Conservation (phyloP, 2,113 vertebrate genomes). For the Orthonyx spaldingii region DNA sequence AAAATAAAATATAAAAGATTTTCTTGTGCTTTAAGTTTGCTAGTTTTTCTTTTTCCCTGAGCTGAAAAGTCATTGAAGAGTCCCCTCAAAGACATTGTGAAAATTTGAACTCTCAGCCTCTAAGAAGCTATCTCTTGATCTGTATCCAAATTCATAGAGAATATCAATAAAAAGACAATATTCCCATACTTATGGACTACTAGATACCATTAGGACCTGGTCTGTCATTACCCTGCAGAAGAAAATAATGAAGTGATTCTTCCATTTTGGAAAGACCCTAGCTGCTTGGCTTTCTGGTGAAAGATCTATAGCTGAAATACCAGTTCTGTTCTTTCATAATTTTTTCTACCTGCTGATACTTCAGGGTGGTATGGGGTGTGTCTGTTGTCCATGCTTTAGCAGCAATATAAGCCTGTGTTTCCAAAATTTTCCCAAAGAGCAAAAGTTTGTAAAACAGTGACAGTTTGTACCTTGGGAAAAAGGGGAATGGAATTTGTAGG, state of each 20-base stretch:
- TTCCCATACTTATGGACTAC: background rate
- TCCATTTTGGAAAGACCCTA: too few species aligned
- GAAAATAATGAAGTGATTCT: background rate
- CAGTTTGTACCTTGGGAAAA: background rate
- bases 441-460: background rate
- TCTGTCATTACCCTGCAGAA: background rate
- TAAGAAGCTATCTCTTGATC: background rate
- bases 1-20: background rate
- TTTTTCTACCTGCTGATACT: background rate
- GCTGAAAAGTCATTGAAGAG: background rate
- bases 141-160: background rate
- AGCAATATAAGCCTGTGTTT: background rate
- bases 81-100: accelerated
- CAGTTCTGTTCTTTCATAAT: background rate
- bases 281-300: accelerated
- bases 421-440: background rate
- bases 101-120: background rate
- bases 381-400: background rate
- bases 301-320: background rate
- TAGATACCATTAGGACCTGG: background rate
- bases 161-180: background rate
- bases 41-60: background rate
- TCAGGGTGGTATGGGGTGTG: accelerated
- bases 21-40: background rate
- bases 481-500: background rate